phyloP scores from a whole-genome alignment of 2,113 vertebrate genomes.

The Forbesichthys agassizii region DNA sequence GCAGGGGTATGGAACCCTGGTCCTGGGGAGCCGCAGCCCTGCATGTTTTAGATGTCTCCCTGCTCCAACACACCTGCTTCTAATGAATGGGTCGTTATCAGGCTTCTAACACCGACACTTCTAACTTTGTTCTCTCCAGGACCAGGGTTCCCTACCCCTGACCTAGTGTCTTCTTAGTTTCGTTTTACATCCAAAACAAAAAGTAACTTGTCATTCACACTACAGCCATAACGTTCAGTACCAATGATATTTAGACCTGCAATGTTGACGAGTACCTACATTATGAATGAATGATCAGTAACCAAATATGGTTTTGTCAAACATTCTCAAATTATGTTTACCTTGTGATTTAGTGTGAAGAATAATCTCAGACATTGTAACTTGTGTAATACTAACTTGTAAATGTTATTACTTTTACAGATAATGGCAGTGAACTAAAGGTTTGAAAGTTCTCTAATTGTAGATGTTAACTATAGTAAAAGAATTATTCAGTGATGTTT shows the following conservation, averaged over 20 bases:
- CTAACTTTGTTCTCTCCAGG: no score
- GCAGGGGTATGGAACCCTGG: no score
- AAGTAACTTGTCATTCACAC: neutral
- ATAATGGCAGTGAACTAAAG: neutral
- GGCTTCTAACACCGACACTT: no score
- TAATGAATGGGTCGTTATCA: no score
- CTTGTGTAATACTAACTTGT: slow-evolving; percentile 3
- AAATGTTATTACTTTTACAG: neutral
- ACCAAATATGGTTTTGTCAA: neutral
- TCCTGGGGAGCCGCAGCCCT: no score
- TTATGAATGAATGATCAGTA: neutral
- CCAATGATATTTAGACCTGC: neutral
- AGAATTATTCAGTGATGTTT: neutral
- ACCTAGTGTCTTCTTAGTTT: no score
- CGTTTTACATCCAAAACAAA: neutral
- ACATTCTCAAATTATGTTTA: neutral
- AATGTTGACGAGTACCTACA: neutral
- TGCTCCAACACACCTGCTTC: no score
- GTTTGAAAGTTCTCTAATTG: neutral
- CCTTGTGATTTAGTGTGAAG: neutral
- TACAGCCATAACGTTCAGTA: neutral
- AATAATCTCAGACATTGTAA: neutral
- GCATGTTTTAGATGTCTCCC: no score
- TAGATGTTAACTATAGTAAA: slow-evolving; percentile 6
- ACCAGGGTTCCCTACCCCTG: no score